Evolutionary conservation across 23 tunicate genomes (phyloP).

Genomic region (Styela clava): DNA sequence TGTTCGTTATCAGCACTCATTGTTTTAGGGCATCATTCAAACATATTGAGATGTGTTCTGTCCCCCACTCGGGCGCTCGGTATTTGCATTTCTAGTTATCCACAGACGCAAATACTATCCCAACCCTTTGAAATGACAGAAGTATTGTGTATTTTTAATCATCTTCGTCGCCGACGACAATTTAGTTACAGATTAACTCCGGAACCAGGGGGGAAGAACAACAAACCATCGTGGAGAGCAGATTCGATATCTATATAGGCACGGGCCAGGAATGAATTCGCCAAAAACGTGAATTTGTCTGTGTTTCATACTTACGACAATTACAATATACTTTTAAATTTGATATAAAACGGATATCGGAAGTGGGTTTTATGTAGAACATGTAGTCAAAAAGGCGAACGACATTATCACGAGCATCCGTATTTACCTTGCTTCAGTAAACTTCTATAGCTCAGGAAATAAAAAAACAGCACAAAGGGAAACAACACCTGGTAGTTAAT

Average conservation of each 20-base stretch:
- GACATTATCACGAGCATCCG: not conserved
- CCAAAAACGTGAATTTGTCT: too few species aligned
- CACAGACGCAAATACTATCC: not conserved
- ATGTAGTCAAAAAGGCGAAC: not conserved
- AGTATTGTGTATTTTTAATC: not conserved
- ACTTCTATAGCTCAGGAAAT: not conserved
- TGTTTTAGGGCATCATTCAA: not conserved
- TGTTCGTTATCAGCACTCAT: not conserved
- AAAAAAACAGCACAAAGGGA: not conserved
- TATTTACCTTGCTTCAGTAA: not conserved
- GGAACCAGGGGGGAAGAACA: not conserved
- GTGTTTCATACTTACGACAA: too few species aligned
- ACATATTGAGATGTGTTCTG: not conserved
- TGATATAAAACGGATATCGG: not conserved
- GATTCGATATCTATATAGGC: too few species aligned
- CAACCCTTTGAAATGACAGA: not conserved
- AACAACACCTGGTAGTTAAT: too few species aligned
- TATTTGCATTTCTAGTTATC: not conserved
- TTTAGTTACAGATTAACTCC: not conserved
- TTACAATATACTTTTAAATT: not conserved
- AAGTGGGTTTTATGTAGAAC: not conserved
- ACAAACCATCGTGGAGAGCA: too few species aligned
- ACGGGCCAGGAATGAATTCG: too few species aligned
- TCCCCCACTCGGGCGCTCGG: not conserved
- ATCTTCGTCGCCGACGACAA: not conserved